Base-by-base conservation (phyloP, 2,797 vertebrate genomes). In the Meriones psammophilus region DNA sequence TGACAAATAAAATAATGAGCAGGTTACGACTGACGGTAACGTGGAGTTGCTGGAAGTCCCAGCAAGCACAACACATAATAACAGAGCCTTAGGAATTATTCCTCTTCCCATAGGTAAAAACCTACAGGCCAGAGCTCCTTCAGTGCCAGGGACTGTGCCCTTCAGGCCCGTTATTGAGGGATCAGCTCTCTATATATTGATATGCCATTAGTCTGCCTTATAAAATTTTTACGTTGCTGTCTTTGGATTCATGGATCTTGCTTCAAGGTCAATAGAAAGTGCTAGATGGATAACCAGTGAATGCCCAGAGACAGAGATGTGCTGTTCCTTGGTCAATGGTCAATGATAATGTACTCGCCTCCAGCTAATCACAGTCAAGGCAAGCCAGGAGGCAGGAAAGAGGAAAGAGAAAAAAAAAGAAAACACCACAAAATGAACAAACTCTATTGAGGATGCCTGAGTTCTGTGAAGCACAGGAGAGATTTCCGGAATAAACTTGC, bases 251-350 rank as follows among this genome's bases (percentile, higher is more conserved):
- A 73, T 92, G 66, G 74, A 94, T 91, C 77, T 89, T 94, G 92
- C 91, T 88, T 89, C 83, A 18, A 97, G 96, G 95, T 97, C 95
- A 92, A 86, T 97, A 93, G 46, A 97, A 97, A 97, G 56, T 26
- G 74, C 96, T 97, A 77, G 94, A 97, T 86, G 89, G n/a, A 42
- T 91, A 93, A 76, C n/a, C 83, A 92, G 50, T 8, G 0, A 88
- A 50, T 81, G 64, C 68, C n/a, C 88, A 28, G 90, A 74, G 95
- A 92, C 84, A 94, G 95, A 93, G 93, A 94, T 93, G 79, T 36
- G 56, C 18, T 81, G 5, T 77, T 28, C 14, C 85, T 96, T 96
- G 90, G 42, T 95, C 84, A 33, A 26, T 91, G 86, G 92, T 97
- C 30, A 60, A 90, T 88, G 96, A 56, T 54, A 94, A 79, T 95